Percentiles rank a stretch among this genome's conserved stretches.
Conservation (phyloP, 2,888 invertebrate species). For the Latrodectus hesperus region DNA sequence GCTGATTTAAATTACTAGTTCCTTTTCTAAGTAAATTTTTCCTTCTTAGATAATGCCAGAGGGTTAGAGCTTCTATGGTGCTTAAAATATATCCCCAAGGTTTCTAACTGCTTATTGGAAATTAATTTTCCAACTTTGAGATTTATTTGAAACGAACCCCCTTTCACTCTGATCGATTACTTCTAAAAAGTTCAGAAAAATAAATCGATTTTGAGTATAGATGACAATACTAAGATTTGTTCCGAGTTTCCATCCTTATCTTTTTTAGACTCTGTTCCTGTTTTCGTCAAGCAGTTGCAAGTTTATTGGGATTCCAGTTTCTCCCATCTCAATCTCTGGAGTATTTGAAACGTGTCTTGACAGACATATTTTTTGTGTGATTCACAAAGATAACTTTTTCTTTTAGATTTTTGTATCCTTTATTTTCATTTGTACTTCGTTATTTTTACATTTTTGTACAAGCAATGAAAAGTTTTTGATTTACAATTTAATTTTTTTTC, state of each 20-base stretch:
- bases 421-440: too few relatives aligned
- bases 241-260: conserved; percentile 23
- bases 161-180: conserved; percentile 33
- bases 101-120: background rate
- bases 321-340: conserved; percentile 39
- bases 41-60: too few relatives aligned
- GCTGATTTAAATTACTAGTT: too few relatives aligned
- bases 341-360: conserved; percentile 59
- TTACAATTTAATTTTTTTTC: too few relatives aligned
- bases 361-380: conserved; percentile 31
- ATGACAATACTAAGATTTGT: conserved; percentile 55
- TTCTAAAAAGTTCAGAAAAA: conserved; percentile 31
- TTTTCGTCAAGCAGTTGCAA: conserved; percentile 29
- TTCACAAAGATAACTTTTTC: conserved; percentile 12
- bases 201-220: conserved; percentile 47
- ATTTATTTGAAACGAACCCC: background rate
- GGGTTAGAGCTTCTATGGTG: too few relatives aligned
- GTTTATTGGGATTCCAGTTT: conserved; percentile 57
- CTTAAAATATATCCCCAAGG: background rate
- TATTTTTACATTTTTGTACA: too few relatives aligned
- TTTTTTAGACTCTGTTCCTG: background rate
- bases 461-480: too few relatives aligned
- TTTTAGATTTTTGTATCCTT: too few relatives aligned
- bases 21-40: too few relatives aligned
- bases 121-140: background rate